Percentiles rank a stretch among this genome's conserved stretches.
Conservation (phyloP, 2,797 vertebrate species). For the Xenops minutus region DNA sequence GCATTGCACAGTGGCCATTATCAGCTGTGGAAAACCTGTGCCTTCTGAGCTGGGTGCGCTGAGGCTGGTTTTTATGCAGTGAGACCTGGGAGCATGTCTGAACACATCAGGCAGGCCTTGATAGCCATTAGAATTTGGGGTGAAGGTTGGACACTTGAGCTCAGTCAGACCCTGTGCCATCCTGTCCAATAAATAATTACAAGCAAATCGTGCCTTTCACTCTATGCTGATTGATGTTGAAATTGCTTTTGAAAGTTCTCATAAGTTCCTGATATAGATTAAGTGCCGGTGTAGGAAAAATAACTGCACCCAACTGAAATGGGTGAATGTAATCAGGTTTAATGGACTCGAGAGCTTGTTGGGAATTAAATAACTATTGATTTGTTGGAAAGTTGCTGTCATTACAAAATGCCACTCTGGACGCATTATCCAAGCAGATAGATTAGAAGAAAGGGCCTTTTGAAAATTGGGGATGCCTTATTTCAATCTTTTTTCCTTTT, state of each 20-base stretch:
- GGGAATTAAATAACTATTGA: constrained; percentile 96
- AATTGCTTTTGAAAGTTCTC: constrained; percentile 92
- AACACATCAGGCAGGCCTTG: not conserved
- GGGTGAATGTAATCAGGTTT: constrained; percentile 92
- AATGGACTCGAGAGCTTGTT: constrained; percentile 90
- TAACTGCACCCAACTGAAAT: constrained; percentile 88
- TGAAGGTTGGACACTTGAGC: constrained; percentile 67
- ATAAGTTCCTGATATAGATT: constrained; percentile 93
- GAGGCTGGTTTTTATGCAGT: not conserved
- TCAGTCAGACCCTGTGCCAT: constrained; percentile 69
- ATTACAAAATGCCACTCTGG: constrained; percentile 89
- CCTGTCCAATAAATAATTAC: constrained; percentile 86
- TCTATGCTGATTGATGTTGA: constrained; percentile 88
- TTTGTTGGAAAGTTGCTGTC: constrained; percentile 90
- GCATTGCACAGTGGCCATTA: not conserved
- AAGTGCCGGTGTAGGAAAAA: constrained; percentile 88
- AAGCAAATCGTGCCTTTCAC: constrained; percentile 82
- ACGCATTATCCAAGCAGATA: constrained; percentile 81
- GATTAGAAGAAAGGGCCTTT: constrained; percentile 79
- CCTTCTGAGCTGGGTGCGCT: not conserved
- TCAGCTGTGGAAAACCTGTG: not conserved
- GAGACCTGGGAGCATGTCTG: not conserved
- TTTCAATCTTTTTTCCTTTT: constrained; percentile 13
- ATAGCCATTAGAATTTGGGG: constrained; percentile 62
- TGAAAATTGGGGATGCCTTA: constrained; percentile 65